Evolutionary conservation across 2,888 invertebrate species (phyloP), one percentile per base, ranked within the genome.

Genomic region (Spisula solida): DNA sequence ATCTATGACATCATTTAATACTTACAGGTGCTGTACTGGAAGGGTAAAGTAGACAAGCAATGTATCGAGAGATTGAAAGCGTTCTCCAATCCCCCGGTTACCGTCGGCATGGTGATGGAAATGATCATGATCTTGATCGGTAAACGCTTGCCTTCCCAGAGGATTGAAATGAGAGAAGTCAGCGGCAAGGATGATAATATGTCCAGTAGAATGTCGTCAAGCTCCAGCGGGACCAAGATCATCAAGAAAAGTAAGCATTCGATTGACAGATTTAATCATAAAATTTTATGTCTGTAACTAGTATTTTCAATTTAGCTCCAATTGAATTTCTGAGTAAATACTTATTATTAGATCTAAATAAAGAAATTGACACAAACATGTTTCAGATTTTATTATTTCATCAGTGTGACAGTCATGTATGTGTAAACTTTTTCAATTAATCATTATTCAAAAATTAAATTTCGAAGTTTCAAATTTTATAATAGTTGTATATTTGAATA

Each of bases 111-210:
- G 86, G 96, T 96, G 82, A 96, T 96, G 95, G 96, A 97, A 93
- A 96, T 97, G 96, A 95, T 96, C 34, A 95, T 96, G 96, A 95
- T 95, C 70, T 94, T 96, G 84, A 96, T 96, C 85, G 96, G 96
- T 20, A 96, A 96, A 88, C 94, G 95, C 18, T 92, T 95, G 56
- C 96, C 96, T 29, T 92, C 94, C 10, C 94, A 94, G 91, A 89
- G 95, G 31, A 91, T 94, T 78, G 95, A 94, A 47, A 92, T 90
- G 8, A 85, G 90, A 20, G 94, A 94, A 47, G 88, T 90, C n/a
- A 85, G 92, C 41, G 88, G 87, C 25, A 91, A 91, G 47, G 94
- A 95, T 78, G 96, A 96, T n/a, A 95, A 95, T 56, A 93, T 94
- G 92, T 96, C 96, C 18, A 95, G 95, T 41, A 91, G 96, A 47